A percentile compares a stretch with the other conserved stretches of the same genome.
Evolutionary conservation across 2,888 invertebrate species (phyloP).

Genomic region (Diabrotica balteata): DNA sequence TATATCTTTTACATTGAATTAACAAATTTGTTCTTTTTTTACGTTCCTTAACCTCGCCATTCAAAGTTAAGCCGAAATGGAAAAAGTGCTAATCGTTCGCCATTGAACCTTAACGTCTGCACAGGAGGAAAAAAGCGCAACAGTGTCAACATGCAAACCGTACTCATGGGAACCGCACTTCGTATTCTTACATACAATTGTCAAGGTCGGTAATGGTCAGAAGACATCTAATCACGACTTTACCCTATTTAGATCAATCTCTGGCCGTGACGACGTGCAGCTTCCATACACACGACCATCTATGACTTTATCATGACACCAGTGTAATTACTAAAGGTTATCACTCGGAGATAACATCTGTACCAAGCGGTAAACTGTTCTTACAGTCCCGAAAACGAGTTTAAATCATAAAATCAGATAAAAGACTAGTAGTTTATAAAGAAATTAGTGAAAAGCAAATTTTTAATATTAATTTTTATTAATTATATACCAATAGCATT

Average conservation of each 20-base stretch:
- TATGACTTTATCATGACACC: conserved; percentile 51
- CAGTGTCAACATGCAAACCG: conserved; percentile 29
- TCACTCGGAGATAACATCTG: conserved; percentile 20
- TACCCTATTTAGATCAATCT: conserved; percentile 55
- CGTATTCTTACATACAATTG: conserved; percentile 44
- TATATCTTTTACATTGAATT: too few relatives aligned
- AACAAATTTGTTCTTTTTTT: too few relatives aligned
- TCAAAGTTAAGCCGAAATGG: not conserved
- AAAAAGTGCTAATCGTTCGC: not conserved
- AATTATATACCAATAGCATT: too few relatives aligned
- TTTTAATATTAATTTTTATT: too few relatives aligned
- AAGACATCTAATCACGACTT: conserved; percentile 53
- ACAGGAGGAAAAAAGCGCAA: conserved; percentile 20
- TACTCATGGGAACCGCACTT: conserved; percentile 33
- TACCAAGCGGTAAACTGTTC: not conserved
- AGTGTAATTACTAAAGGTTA: conserved; percentile 47
- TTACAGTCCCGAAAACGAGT: too few relatives aligned
- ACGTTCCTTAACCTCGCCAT: too few relatives aligned
- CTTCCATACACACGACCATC: conserved; percentile 49
- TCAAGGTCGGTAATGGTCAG: conserved; percentile 52
- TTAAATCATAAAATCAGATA: too few relatives aligned
- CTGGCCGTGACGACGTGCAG: conserved; percentile 51
- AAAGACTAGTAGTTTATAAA: too few relatives aligned
- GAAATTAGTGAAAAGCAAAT: too few relatives aligned
- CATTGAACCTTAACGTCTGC: conserved; percentile 24